Percentiles rank a stretch among this genome's conserved stretches.
Evolutionary conservation across 2,797 vertebrate genomes (phyloP).

Genomic region (Malacoraja senta): DNA sequence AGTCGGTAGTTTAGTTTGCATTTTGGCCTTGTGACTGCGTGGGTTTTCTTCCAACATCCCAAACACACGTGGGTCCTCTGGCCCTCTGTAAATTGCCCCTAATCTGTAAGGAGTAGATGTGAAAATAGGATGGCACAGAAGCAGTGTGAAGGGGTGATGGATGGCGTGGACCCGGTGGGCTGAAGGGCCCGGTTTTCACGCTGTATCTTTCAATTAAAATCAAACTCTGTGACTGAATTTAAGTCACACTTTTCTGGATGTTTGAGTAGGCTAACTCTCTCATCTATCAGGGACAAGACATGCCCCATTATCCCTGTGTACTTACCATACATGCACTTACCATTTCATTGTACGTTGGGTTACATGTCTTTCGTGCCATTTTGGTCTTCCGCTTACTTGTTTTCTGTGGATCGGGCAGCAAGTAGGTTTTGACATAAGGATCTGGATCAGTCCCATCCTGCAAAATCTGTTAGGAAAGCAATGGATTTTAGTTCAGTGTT

Average conservation of each 20-base stretch:
- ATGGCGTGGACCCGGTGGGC: too few species aligned
- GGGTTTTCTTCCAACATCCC: too few species aligned
- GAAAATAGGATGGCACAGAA: too few species aligned
- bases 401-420: slow-evolving; percentile 90
- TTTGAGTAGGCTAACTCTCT: not conserved
- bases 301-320: too few species aligned
- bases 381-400: slow-evolving; percentile 95
- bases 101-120: too few species aligned
- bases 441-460: slow-evolving; percentile 89
- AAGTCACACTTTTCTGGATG: not conserved
- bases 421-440: slow-evolving; percentile 92
- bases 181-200: too few species aligned
- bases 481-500: not conserved
- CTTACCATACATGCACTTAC: slow-evolving; percentile 54
- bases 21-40: too few species aligned
- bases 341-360: slow-evolving; percentile 97
- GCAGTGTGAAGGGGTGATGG: too few species aligned
- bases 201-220: not conserved
- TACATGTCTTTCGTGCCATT: slow-evolving; percentile 87
- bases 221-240: not conserved
- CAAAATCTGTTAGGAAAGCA: slow-evolving; percentile 57
- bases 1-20: too few species aligned
- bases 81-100: too few species aligned
- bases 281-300: not conserved
- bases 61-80: too few species aligned